Percentiles rank a stretch among this genome's conserved stretches.
phyloP scores from a whole-genome alignment of 2,113 vertebrate genomes.

The Tiliqua scincoides region DNA sequence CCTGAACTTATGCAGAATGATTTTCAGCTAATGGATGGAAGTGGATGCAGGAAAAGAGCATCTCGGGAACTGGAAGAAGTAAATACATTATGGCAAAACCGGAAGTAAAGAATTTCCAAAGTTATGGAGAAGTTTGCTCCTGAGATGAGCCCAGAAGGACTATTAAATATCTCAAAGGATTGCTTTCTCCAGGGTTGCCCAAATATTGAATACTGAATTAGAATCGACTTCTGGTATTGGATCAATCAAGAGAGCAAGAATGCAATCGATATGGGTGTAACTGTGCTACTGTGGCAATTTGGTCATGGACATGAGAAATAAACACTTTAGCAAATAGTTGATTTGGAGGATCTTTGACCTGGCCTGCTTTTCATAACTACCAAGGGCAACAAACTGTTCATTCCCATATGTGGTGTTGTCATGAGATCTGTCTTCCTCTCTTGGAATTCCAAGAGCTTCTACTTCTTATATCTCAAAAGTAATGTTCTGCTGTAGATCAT shows the following conservation, averaged over 20 bases:
- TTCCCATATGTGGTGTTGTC: neutral
- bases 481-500: neutral
- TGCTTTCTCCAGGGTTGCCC: neutral
- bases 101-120: neutral
- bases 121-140: neutral
- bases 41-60: neutral
- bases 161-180: neutral
- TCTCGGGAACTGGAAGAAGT: neutral
- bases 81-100: neutral
- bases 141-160: neutral
- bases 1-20: neutral
- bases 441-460: neutral
- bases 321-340: neutral
- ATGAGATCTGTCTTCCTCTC: neutral
- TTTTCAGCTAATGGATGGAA: neutral
- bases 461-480: neutral
- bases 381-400: neutral
- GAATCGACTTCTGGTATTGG: neutral
- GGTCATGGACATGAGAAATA: neutral
- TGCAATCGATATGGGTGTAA: neutral
- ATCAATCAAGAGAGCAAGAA: neutral
- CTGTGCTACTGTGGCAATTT: neutral
- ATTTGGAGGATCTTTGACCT: too few species aligned
- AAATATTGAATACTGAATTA: neutral
- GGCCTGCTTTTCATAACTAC: neutral